A percentile compares a stretch with the other conserved stretches of the same genome.
These are phyloP conservation scores for Lamprologus sp. DNA, from an alignment of 2,113 vertebrate genomes.

Conservation along the genomic window DNA sequence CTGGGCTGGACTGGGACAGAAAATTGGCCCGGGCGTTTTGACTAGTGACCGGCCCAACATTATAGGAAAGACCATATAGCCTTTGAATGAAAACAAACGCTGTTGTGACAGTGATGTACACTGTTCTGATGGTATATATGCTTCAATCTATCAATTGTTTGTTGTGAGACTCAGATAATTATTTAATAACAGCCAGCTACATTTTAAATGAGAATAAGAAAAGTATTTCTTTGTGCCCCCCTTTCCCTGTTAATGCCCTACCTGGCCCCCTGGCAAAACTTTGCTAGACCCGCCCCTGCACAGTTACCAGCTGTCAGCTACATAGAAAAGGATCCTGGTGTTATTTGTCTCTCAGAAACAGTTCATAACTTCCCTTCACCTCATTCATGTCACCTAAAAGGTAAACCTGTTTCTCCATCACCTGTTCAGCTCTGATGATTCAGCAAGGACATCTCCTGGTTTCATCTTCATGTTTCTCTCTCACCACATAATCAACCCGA, in stretches of 20 bases:
- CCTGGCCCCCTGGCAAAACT: neutral
- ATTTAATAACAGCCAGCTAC: neutral
- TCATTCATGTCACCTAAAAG: neutral
- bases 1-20: no score
- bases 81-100: no score
- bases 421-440: neutral
- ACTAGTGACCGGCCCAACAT: no score
- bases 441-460: neutral
- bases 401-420: neutral
- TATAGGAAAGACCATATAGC: no score
- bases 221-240: neutral
- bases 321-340: fast-evolving
- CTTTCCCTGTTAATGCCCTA: neutral
- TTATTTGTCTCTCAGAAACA: neutral
- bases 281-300: neutral
- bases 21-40: no score
- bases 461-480: neutral
- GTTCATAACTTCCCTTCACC: neutral
- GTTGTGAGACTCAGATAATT: neutral
- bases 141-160: no score
- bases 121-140: no score
- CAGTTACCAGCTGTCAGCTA: neutral
- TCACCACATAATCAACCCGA: neutral
- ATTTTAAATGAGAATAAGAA: neutral
- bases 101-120: no score